A percentile compares a stretch with the other conserved stretches of the same genome.
Conservation (phyloP, 2,888 invertebrate species). For the Malthinus flaveolus region DNA sequence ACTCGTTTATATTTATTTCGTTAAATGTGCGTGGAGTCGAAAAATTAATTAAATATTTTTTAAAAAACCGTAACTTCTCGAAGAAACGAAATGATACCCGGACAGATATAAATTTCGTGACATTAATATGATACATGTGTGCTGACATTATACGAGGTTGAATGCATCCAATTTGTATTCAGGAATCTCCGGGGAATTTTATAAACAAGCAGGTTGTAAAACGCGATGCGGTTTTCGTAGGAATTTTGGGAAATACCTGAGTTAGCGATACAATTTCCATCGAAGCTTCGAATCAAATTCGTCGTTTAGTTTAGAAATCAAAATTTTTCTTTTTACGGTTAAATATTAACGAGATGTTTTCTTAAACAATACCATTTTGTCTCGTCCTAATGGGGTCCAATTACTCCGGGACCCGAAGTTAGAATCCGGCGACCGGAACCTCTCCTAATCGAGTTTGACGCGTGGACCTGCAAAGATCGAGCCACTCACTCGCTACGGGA, state of each 20-base stretch:
- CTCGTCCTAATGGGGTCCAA: constrained; percentile 47
- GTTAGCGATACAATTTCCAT: constrained; percentile 2
- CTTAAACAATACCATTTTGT: constrained; percentile 49
- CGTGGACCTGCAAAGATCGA: constrained; percentile 41
- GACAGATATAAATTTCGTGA: constrained; percentile 24
- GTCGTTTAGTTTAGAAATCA: background rate
- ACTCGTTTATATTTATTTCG: background rate
- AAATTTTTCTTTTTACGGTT: background rate
- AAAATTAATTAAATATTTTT: constrained; percentile 11
- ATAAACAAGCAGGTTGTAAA: constrained; percentile 27
- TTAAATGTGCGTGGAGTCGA: constrained; percentile 11
- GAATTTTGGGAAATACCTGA: constrained; percentile 16
- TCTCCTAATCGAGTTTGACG: constrained; percentile 48
- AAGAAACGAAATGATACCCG: constrained; percentile 19
- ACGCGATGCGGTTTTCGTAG: constrained; percentile 14
- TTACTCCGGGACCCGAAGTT: constrained; percentile 40
- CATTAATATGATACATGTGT: constrained; percentile 29
- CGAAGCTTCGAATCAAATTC: constrained; percentile 6
- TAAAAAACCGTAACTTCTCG: constrained; percentile 12
- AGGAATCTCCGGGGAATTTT: constrained; percentile 26
- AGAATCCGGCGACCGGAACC: constrained; percentile 45
- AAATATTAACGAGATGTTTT: constrained; percentile 40
- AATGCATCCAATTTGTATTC: constrained; percentile 30
- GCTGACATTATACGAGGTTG: constrained; percentile 27
- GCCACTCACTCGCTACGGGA: constrained; percentile 28